Conservation (phyloP, 2,113 vertebrate species). For the Eleginops maclovinus region DNA sequence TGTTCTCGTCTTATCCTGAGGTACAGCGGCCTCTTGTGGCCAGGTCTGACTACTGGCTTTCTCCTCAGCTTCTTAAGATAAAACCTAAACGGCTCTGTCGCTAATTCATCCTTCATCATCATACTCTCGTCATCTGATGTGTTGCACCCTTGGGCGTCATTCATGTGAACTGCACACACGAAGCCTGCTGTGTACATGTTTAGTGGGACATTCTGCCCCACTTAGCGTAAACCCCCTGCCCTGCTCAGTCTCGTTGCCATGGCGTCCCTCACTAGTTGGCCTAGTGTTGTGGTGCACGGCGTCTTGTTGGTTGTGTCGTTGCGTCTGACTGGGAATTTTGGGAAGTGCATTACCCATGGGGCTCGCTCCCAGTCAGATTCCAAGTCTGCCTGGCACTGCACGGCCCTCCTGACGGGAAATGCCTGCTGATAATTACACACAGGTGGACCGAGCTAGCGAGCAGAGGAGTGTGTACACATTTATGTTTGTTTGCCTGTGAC, state of each 20-base stretch:
- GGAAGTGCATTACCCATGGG: conserved; percentile 49
- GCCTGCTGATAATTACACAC: conserved; percentile 80
- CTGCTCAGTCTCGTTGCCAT: conserved; percentile 4
- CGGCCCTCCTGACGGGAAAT: conserved; percentile 77
- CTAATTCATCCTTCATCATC: conserved; percentile 36
- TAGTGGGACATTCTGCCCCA: not conserved
- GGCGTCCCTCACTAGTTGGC: not conserved
- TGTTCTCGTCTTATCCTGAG: conserved; percentile 18
- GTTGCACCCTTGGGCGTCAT: conserved; percentile 7
- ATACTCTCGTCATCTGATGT: conserved; percentile 29
- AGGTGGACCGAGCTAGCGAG: conserved; percentile 64
- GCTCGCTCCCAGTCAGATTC: conserved; percentile 56
- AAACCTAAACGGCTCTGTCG: conserved; percentile 13
- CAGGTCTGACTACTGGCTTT: not conserved
- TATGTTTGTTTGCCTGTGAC: conserved; percentile 60
- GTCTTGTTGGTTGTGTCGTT: not conserved
- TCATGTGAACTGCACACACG: not conserved
- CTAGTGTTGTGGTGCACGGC: conserved; percentile 14
- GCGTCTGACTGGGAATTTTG: conserved; percentile 47
- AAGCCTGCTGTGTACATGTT: not conserved
- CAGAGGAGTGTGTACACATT: conserved; percentile 41
- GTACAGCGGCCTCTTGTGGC: conserved; percentile 73
- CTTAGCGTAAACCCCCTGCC: not conserved
- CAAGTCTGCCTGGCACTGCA: conserved; percentile 75
- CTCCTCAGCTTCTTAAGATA: not conserved